Conservation (phyloP, 1,140 invertebrate species). For the Heliconius hermathena region DNA sequence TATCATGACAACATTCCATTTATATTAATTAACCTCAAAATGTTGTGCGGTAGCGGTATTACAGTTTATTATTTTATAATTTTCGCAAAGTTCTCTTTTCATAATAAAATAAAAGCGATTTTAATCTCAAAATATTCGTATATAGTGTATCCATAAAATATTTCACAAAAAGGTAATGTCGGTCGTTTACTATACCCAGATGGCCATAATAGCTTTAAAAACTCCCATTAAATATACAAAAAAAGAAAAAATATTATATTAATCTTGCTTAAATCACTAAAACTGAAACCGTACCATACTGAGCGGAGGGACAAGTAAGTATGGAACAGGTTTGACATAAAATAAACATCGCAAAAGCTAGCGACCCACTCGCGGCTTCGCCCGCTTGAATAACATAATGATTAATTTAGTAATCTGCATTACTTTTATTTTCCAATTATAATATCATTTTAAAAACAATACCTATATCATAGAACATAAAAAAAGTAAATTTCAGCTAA, state of each 20-base stretch:
- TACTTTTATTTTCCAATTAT: no score
- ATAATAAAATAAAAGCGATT: not conserved
- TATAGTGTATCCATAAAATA: conserved; percentile 3
- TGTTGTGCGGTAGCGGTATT: not conserved
- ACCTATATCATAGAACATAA: no score
- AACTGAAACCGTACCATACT: not conserved
- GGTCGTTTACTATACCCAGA: not conserved
- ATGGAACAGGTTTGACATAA: not conserved
- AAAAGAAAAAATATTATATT: not conserved
- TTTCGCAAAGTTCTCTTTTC: not conserved
- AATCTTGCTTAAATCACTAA: not conserved
- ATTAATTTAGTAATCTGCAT: no score
- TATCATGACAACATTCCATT: conserved; percentile 10
- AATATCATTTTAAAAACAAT: no score
- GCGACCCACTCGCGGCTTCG: no score
- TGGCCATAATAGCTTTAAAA: not conserved
- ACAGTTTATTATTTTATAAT: conserved; percentile 1
- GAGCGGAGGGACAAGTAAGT: not conserved
- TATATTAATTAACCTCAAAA: conserved; percentile 9
- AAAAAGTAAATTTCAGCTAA: no score
- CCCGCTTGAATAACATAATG: no score
- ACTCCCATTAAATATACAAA: not conserved
- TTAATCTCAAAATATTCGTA: not conserved
- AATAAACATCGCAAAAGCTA: not conserved
- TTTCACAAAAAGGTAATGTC: not conserved